Evolutionary conservation across 2,888 invertebrate genomes (phyloP).

Genomic region (Pandemis corylana): DNA sequence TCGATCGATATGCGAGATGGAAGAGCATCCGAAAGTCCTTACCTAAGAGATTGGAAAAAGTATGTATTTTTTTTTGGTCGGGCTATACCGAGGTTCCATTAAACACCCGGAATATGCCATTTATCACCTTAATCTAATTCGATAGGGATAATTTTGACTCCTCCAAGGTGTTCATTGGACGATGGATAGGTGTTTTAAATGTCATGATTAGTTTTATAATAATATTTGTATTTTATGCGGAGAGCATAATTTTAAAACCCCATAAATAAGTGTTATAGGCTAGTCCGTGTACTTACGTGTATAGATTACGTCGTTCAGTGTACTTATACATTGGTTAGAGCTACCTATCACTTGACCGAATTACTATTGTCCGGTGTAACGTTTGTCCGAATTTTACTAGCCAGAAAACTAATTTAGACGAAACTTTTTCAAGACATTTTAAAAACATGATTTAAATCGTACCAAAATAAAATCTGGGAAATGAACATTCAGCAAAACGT

Average conservation of each 20-base stretch:
- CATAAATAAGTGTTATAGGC: conserved; percentile 50
- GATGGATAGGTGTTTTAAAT: conserved; percentile 27
- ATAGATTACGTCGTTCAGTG: conserved; percentile 50
- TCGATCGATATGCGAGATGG: neutral
- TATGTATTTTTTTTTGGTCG: neutral
- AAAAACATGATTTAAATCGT: too few relatives aligned
- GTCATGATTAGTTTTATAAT: conserved; percentile 36
- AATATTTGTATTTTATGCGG: conserved; percentile 50
- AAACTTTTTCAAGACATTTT: neutral
- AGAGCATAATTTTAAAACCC: conserved; percentile 65
- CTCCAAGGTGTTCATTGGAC: conserved; percentile 24
- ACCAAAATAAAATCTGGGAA: neutral
- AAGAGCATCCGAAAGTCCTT: neutral
- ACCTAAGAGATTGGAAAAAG: neutral
- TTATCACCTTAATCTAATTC: neutral
- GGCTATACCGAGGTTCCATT: neutral
- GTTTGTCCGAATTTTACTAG: neutral
- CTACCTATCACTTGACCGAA: neutral
- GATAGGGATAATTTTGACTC: conserved; percentile 8
- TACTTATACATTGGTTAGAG: conserved; percentile 20
- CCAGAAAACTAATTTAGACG: neutral
- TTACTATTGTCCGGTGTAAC: neutral
- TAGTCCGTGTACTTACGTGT: conserved; percentile 42
- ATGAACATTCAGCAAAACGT: neutral
- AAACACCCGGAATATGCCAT: neutral